Evolutionary conservation across 2,888 invertebrate genomes (phyloP), one percentile per base, ranked within the genome.

Genomic region (Acanthoscelides obtectus): DNA sequence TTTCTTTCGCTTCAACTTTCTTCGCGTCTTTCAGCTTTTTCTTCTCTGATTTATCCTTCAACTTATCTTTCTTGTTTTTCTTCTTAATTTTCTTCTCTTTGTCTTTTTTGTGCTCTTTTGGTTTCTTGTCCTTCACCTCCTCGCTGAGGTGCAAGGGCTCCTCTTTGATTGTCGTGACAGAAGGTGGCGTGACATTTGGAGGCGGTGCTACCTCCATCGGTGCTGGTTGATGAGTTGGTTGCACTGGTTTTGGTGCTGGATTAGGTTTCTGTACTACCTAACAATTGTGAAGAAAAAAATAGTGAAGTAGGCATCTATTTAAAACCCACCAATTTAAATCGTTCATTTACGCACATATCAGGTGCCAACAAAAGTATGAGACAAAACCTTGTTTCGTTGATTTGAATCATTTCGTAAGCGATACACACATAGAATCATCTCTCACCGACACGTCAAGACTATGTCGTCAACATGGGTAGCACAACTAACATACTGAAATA

Each of bases 81-180:
- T 89, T 90, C 75, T 92, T 92, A 66, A 90, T 89, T 77, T 90
- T 92, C 72, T 90, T 90, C 79, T 89, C 89, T 77, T 90, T 90
- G 80, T 89, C 89, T 77, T 92, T 92, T 76, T 91, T 87, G 71
- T 86, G 84, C 77, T 86, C 84, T 76, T 85, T 85, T 67, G 76
- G 79, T 75, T 85, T 85, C 68, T 64, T 72, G 21, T 72, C 68
- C 72, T 70, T 27, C 64, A 68, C n/a, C 20, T 65, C 1, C 69
- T 45, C 22, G 69, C 68, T 63, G 20, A 20, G 20, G 22, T 66
- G 66, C 22, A 20, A 19, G 5, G 22, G 20, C 21, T n/a, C 22
- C 8, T 66, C 66, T 66, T 66, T 66, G 3, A 22, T 8, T 3
- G 20, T 22, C 6, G 66, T 5, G 8, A 19, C 20, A 17, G 66